Percentiles rank a stretch among this genome's conserved stretches.
phyloP scores from a whole-genome alignment of 2,113 vertebrate genomes.

The Cyprinodon variegatus region DNA sequence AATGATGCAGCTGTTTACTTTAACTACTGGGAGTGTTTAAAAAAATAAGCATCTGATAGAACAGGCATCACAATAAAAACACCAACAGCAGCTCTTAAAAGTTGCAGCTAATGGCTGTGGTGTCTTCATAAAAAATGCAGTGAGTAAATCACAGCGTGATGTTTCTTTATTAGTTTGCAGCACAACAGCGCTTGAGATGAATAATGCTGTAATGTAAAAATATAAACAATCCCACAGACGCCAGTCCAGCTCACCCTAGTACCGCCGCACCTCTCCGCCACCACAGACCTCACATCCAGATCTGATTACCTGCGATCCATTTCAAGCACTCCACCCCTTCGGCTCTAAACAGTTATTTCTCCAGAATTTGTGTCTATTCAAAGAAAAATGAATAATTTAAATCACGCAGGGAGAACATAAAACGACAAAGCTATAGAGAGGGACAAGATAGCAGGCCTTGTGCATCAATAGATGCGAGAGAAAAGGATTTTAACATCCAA shows the following conservation, averaged over 20 bases:
- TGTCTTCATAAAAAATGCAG: conserved; percentile 18
- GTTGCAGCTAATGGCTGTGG: conserved; percentile 25
- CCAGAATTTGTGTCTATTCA: background rate
- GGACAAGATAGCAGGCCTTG: background rate
- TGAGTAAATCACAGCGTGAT: conserved; percentile 17
- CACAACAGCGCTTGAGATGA: background rate
- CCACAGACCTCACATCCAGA: background rate
- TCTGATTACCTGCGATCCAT: background rate
- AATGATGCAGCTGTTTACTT: conserved; percentile 33
- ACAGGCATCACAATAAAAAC: conserved; percentile 34
- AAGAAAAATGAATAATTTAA: background rate
- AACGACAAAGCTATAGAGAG: background rate
- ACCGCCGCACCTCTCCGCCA: background rate
- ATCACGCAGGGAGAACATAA: background rate
- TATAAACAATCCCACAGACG: conserved; percentile 8
- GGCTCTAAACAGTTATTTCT: background rate
- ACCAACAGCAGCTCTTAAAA: conserved; percentile 35
- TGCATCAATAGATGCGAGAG: background rate
- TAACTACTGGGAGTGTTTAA: conserved; percentile 30
- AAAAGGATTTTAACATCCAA: background rate
- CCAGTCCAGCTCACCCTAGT: background rate
- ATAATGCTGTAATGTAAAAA: conserved; percentile 4
- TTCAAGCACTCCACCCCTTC: background rate
- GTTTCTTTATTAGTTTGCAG: conserved; percentile 11
- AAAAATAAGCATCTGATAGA: conserved; percentile 19